These are phyloP conservation scores for Lasioglossum baleicum DNA, from an alignment of 1,140 invertebrate genomes.

Conservation along the genomic window DNA sequence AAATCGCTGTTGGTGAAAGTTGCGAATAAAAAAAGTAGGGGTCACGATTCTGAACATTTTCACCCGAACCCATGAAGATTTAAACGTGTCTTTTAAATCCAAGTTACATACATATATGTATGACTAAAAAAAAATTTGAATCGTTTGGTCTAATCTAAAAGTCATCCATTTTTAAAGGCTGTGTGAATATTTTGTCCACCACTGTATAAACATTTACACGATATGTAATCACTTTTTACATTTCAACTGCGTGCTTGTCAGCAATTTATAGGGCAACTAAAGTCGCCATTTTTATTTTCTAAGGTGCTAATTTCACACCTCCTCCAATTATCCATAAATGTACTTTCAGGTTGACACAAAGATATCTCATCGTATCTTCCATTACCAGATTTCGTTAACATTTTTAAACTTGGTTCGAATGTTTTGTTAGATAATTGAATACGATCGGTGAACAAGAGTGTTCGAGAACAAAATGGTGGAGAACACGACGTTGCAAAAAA, in stretches of 20 bases:
- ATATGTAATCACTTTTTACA: background rate
- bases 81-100: too few species aligned
- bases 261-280: slow-evolving; percentile 11
- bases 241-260: slow-evolving; percentile 13
- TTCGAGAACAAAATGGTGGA: slow-evolving; percentile 51
- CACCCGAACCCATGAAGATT: too few species aligned
- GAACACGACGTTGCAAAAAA: slow-evolving; percentile 15
- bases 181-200: too few species aligned
- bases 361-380: background rate
- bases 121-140: too few species aligned
- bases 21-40: too few species aligned
- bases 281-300: slow-evolving; percentile 4
- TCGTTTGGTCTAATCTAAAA: too few species aligned
- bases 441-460: slow-evolving; percentile 4
- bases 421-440: background rate
- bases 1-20: too few species aligned
- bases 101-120: too few species aligned
- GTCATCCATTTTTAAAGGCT: too few species aligned
- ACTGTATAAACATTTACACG: background rate
- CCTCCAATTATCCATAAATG: background rate
- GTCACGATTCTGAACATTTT: too few species aligned
- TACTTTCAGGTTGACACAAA: background rate
- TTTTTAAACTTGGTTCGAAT: background rate
- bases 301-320: background rate
- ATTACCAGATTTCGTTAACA: background rate